phyloP scores from a whole-genome alignment of 2,888 invertebrate genomes.

The Trissonchulus latispiculum region DNA sequence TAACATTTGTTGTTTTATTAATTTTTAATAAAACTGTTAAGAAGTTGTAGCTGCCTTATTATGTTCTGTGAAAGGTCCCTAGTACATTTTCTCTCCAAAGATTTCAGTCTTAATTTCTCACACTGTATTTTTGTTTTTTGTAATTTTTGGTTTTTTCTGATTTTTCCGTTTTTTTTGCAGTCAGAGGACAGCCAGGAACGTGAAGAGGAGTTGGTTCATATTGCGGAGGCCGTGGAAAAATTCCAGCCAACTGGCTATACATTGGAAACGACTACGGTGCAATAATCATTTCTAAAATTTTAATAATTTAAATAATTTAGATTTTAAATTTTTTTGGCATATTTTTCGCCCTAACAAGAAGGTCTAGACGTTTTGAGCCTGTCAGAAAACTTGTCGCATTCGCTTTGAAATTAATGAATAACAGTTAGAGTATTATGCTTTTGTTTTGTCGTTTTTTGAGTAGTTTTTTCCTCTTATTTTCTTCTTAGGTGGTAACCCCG shows the following conservation, averaged over 20 bases:
- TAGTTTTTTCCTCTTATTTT: no score
- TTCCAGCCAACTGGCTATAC: constrained; percentile 97
- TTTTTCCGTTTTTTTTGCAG: constrained; percentile 20
- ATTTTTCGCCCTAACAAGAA: neutral
- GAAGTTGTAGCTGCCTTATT: no score
- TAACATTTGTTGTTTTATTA: no score
- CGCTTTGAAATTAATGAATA: no score
- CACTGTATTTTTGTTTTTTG: neutral
- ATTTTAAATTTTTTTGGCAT: neutral
- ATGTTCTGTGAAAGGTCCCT: no score
- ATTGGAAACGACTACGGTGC: constrained; percentile 74
- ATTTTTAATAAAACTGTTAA: no score
- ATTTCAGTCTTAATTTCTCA: neutral
- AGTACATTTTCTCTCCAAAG: no score
- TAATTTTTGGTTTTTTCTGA: neutral
- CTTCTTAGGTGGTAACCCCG: constrained; percentile 80
- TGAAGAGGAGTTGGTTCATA: constrained; percentile 50
- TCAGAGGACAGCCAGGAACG: constrained; percentile 30
- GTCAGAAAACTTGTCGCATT: neutral
- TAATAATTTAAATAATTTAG: neutral
- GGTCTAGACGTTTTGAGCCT: neutral
- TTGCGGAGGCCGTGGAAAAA: constrained; percentile 83
- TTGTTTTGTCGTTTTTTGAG: no score
- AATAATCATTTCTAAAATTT: constrained; percentile 30
- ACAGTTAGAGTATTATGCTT: no score